These are phyloP conservation scores for Lethrus apterus DNA, from an alignment of 1,140 invertebrate species.

Conservation along the genomic window DNA sequence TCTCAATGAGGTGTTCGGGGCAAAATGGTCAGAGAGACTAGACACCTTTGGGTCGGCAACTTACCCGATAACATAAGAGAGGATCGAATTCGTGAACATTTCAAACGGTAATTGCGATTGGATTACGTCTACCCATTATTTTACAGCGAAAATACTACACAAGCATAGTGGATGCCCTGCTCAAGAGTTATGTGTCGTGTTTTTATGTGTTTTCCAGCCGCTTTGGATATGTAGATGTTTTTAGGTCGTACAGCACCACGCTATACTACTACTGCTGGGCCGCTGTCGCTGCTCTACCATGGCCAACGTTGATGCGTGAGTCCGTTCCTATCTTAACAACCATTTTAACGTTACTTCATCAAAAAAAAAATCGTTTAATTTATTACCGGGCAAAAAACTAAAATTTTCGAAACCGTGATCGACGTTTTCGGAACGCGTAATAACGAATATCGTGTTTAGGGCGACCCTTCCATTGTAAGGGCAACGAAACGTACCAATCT, in stretches of 20 bases:
- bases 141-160: not conserved
- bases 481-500: slow-evolving; percentile 2
- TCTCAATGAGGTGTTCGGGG: slow-evolving; percentile 63
- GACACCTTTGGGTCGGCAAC: slow-evolving; percentile 99
- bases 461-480: slow-evolving; percentile 2
- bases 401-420: slow-evolving; percentile 2
- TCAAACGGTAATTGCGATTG: slow-evolving; percentile 77
- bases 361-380: slow-evolving; percentile 1
- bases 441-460: slow-evolving; percentile 6
- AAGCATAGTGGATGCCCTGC: not conserved
- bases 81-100: slow-evolving; percentile 91
- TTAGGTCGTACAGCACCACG: slow-evolving; percentile 10
- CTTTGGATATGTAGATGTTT: slow-evolving; percentile 14
- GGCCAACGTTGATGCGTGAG: slow-evolving; percentile 15
- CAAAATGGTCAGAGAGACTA: slow-evolving; percentile 99
- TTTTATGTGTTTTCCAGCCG: slow-evolving; percentile 4
- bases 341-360: not conserved
- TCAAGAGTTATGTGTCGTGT: not conserved
- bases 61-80: slow-evolving; percentile 97
- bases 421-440: slow-evolving; percentile 1
- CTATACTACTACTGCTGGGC: no score
- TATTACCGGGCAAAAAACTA: slow-evolving; percentile 4
- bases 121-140: not conserved
- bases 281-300: slow-evolving; percentile 12
- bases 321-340: slow-evolving; percentile 14